Conservation (phyloP, 2,797 vertebrate genomes). For the Enteromius radiatus region DNA sequence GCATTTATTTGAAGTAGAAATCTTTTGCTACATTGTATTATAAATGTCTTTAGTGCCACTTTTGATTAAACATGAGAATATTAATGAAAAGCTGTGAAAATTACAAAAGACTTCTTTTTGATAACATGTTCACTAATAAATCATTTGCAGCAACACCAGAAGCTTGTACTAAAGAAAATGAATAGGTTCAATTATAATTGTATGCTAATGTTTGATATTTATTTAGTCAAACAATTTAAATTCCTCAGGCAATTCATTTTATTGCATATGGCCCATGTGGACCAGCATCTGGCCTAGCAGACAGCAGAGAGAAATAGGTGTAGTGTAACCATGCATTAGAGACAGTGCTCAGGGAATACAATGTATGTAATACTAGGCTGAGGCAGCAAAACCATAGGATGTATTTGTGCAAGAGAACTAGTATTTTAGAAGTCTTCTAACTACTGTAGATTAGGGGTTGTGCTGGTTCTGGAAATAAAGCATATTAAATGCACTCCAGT, state of each 20-base stretch:
- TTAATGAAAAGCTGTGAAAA: not conserved
- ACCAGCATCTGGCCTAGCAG: not conserved
- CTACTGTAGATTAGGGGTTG: not conserved
- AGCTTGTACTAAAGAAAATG: not conserved
- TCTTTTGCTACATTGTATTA: not conserved
- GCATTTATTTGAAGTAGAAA: not conserved
- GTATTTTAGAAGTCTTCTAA: not conserved
- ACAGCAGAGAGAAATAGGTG: not conserved
- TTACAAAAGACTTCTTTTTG: not conserved
- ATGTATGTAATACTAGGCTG: not conserved
- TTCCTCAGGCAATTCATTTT: not conserved
- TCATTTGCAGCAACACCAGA: not conserved
- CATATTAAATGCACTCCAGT: not conserved
- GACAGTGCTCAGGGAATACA: not conserved
- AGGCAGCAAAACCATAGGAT: not conserved
- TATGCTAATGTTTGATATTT: not conserved
- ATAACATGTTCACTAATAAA: not conserved
- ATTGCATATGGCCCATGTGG: not conserved
- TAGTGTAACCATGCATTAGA: conserved; percentile 16
- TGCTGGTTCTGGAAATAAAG: not conserved
- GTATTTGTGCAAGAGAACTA: not conserved
- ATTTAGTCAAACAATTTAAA: not conserved
- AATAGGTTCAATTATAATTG: not conserved
- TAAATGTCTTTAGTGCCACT: not conserved
- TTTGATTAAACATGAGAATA: not conserved